phyloP scores from a whole-genome alignment of 1,140 invertebrate genomes.

The Drosophila takahashii region DNA sequence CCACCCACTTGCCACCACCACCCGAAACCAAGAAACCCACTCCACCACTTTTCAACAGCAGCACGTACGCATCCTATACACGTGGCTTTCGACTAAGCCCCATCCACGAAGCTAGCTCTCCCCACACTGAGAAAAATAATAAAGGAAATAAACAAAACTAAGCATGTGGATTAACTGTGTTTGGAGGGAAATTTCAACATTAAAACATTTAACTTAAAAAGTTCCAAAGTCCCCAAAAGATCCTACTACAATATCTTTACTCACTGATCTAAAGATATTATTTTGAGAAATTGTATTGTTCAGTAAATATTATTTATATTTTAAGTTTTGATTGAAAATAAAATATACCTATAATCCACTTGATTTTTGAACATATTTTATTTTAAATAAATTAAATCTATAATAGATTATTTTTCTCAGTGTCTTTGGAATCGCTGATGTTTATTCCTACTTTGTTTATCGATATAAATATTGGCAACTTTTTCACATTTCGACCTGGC shows the following conservation, averaged over 20 bases:
- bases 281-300: too few relatives aligned
- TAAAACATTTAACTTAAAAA: background rate
- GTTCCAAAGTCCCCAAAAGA: too few relatives aligned
- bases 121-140: conserved; percentile 2
- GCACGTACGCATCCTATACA: conserved; percentile 54
- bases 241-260: too few relatives aligned
- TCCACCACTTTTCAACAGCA: conserved; percentile 22
- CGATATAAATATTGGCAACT: conserved; percentile 76
- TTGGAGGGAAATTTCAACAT: too few relatives aligned
- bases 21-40: background rate
- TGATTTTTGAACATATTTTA: too few relatives aligned
- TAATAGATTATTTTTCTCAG: conserved; percentile 7
- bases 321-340: too few relatives aligned
- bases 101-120: conserved; percentile 10
- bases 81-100: conserved; percentile 46
- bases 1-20: conserved; percentile 4
- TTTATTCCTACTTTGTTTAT: conserved; percentile 74
- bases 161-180: background rate
- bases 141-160: background rate
- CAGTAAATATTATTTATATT: too few relatives aligned
- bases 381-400: too few relatives aligned
- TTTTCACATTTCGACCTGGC: conserved; percentile 68
- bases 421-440: conserved; percentile 27
- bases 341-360: too few relatives aligned
- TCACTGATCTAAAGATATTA: too few relatives aligned